Conservation (phyloP, 2,888 invertebrate genomes). For the Sceliomorpha sp. region DNA sequence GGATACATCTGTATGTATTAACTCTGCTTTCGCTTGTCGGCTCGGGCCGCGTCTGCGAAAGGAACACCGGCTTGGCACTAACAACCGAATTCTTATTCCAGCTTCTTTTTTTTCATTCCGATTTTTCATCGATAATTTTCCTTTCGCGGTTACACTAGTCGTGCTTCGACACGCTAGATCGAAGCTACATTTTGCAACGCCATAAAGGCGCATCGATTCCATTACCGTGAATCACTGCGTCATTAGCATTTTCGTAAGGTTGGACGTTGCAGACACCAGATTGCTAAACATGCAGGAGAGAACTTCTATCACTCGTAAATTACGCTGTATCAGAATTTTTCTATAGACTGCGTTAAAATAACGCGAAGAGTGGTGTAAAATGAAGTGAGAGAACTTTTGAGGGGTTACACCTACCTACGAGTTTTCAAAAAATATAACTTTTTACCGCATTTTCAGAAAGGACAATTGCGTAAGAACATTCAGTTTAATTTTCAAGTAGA, state of each 20-base stretch:
- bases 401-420: too few species aligned
- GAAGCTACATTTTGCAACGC: neutral
- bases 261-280: neutral
- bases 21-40: neutral
- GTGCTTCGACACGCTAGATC: neutral
- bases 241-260: slow-evolving; percentile 24
- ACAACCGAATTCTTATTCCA: slow-evolving; percentile 5
- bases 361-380: neutral
- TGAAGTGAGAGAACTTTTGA: too few species aligned
- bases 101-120: neutral
- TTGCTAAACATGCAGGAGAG: neutral
- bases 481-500: too few species aligned
- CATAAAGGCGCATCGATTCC: slow-evolving; percentile 9
- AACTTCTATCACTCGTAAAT: neutral
- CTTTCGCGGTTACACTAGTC: slow-evolving; percentile 3
- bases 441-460: too few species aligned
- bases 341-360: slow-evolving; percentile 5
- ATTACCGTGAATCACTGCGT: slow-evolving; percentile 16
- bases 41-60: neutral
- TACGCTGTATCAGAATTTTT: slow-evolving; percentile 7
- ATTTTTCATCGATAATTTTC: slow-evolving; percentile 19
- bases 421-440: too few species aligned
- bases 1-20: slow-evolving; percentile 8
- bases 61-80: neutral
- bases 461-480: too few species aligned